Base-by-base conservation (phyloP, 1,140 invertebrate species). In the Geopemphigus sp. region DNA sequence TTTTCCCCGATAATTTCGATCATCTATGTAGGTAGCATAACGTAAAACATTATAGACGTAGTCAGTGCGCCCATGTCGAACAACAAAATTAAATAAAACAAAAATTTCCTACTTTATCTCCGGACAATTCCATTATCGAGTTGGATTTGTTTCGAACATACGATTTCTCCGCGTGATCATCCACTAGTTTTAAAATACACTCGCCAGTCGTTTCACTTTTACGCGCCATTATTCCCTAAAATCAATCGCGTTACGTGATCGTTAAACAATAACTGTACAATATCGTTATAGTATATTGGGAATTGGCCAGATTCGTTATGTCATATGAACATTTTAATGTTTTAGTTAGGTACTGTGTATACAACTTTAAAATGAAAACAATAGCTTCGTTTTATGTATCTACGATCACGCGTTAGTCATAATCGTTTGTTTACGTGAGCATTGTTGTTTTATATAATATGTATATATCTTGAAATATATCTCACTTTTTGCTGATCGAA, bases 1-100 rank as follows among this genome's bases (percentile, higher is more conserved):
- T 68, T 68, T 68, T 68, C 66, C 0, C 66, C 66, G 24, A 68
- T 68, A 17, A 68, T 68, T 68, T 68, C 66, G 50, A 68, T 6
- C 66, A 68, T 26, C 66, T 68, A 22, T 22, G 22, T 39, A 29
- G 26, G 22, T 29, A 66, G 0, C 32, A 39, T 8, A 39, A 39
- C 17, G n/a, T n/a, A n/a, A n/a, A 19, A 66, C 0, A 5, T 1
- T 45, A 12, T 12, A 66, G 39, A 50, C 14, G 47, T 14, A 50
- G 11, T 12, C 29, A 32, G 29, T 61, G 1, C 14, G 17, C 5
- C 8, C 19, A 63, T 8, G 32, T 32, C n/a, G n/a, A n/a, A n/a
- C n/a, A n/a, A 63, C 8, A 39, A 22, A 0, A 10, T 47, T 47
- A 17, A 68, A 47, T 17, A 10, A 26, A 68, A 68, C 10, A 17